A percentile compares a stretch with the other conserved stretches of the same genome.
Evolutionary conservation across 2,797 vertebrate genomes (phyloP).

Genomic region (Orientallactaga sibirica): DNA sequence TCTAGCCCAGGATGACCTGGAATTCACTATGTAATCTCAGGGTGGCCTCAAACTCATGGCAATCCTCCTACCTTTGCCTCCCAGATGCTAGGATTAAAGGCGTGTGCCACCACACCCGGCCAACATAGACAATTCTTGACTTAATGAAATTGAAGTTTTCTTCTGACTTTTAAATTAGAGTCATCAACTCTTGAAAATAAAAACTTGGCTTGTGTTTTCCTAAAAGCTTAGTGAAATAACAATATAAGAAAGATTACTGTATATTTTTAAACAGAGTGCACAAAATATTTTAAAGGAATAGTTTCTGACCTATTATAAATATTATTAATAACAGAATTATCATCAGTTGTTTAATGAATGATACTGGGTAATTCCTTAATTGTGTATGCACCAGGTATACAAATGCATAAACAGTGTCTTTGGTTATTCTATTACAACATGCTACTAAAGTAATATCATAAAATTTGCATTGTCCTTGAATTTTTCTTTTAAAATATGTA

Average conservation of each 20-base stretch:
- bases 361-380: background rate
- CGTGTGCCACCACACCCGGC: too few species aligned
- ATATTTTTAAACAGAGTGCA: background rate
- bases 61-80: too few species aligned
- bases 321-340: background rate
- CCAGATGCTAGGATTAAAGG: too few species aligned
- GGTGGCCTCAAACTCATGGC: too few species aligned
- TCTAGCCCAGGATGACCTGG: too few species aligned
- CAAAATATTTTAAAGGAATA: background rate
- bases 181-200: background rate
- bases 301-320: rapidly evolving
- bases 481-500: background rate
- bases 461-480: background rate
- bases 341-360: background rate
- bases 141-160: background rate
- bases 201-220: background rate
- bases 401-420: background rate
- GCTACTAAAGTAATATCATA: background rate
- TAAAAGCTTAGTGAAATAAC: background rate
- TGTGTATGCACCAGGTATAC: background rate
- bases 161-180: background rate
- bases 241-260: background rate
- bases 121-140: background rate
- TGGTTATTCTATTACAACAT: background rate
- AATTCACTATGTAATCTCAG: too few species aligned